Conservation (phyloP, 2,888 invertebrate species). For the Taphrorychus bicolor region DNA sequence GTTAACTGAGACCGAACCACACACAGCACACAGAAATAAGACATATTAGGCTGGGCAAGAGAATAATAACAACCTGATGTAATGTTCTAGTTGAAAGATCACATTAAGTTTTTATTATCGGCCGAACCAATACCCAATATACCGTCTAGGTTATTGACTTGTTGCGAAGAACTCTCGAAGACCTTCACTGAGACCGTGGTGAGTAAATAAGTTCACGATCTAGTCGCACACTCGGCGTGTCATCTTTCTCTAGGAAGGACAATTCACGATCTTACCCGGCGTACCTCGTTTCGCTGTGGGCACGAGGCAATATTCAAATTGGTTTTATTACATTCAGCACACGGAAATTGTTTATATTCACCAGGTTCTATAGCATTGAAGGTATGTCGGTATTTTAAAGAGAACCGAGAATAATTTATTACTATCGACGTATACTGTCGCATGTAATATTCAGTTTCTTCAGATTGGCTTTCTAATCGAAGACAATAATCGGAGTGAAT, state of each 20-base stretch:
- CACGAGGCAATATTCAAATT: slow-evolving; percentile 18
- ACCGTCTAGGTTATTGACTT: slow-evolving; percentile 23
- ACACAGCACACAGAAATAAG: background rate
- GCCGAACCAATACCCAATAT: slow-evolving; percentile 20
- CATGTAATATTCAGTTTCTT: too few relatives aligned
- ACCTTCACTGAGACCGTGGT: slow-evolving; percentile 27
- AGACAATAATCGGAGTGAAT: too few relatives aligned
- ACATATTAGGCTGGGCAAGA: background rate
- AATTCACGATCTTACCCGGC: slow-evolving; percentile 13
- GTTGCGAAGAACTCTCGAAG: slow-evolving; percentile 24
- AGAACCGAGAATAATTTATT: too few relatives aligned
- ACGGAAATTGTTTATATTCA: background rate
- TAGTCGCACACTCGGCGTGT: slow-evolving; percentile 20
- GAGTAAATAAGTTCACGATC: slow-evolving; percentile 26
- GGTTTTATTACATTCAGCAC: slow-evolving; percentile 6
- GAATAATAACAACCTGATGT: slow-evolving; percentile 2
- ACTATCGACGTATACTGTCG: too few relatives aligned
- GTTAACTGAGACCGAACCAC: background rate
- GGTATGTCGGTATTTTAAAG: too few relatives aligned
- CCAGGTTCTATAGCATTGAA: too few relatives aligned
- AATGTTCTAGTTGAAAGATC: slow-evolving; percentile 16
- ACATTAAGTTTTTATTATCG: slow-evolving; percentile 14
- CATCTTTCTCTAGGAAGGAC: slow-evolving; percentile 11
- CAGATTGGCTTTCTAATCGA: too few relatives aligned
- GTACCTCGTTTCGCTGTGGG: slow-evolving; percentile 3